A percentile compares a stretch with the other conserved stretches of the same genome.
Evolutionary conservation across 1,140 invertebrate species (phyloP).

Genomic region (Bombus haemorrhoidalis): DNA sequence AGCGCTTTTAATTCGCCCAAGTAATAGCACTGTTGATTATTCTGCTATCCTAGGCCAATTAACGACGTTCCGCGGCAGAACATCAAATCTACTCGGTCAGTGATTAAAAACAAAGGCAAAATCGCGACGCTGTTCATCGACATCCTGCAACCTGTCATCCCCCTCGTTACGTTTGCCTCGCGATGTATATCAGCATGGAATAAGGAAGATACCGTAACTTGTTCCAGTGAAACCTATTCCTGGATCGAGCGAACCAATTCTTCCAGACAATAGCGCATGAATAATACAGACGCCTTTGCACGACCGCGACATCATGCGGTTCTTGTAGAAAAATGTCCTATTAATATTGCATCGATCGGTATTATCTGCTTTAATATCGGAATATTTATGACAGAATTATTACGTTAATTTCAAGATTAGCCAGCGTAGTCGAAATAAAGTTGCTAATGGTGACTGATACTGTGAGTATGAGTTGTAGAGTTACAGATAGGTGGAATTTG

Average conservation of each 20-base stretch:
- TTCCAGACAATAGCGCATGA: background rate
- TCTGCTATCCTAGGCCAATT: slow-evolving; percentile 58
- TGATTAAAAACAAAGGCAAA: slow-evolving; percentile 63
- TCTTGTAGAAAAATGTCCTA: background rate
- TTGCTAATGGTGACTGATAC: background rate
- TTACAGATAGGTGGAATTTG: too few species aligned
- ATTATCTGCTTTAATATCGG: background rate
- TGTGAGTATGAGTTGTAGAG: background rate
- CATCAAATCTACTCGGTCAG: slow-evolving; percentile 61
- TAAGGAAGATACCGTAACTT: slow-evolving; percentile 40
- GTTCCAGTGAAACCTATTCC: slow-evolving; percentile 40
- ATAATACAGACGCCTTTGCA: background rate
- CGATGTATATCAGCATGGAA: slow-evolving; percentile 30
- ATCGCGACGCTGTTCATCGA: slow-evolving; percentile 47
- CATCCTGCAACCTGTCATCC: slow-evolving; percentile 35
- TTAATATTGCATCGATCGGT: background rate
- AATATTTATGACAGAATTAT: background rate
- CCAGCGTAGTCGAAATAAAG: background rate
- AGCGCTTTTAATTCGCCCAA: slow-evolving; percentile 62
- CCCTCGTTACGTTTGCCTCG: slow-evolving; percentile 8
- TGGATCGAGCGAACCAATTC: background rate
- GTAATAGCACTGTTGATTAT: slow-evolving; percentile 61
- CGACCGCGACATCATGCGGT: background rate
- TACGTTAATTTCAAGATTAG: background rate
- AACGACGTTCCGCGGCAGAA: slow-evolving; percentile 53